phyloP scores from a whole-genome alignment of 2,888 invertebrate species.

The Aethes cnicana region DNA sequence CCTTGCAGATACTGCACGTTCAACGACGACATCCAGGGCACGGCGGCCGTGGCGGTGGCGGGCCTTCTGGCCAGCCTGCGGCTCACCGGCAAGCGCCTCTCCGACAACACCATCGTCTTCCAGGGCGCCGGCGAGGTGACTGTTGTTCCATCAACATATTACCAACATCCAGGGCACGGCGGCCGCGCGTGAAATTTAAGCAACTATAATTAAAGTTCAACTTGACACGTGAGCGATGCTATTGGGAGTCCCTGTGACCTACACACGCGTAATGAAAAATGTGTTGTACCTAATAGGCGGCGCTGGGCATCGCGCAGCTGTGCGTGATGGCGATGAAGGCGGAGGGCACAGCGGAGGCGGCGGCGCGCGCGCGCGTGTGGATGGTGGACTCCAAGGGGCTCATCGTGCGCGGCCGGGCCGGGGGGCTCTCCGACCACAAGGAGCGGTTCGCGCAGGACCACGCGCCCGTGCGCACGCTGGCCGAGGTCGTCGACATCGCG shows the following conservation, averaged over 20 bases:
- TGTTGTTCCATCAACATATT: neutral
- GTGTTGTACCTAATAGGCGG: conserved; percentile 83
- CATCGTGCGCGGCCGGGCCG: conserved; percentile 74
- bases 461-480: conserved; percentile 88
- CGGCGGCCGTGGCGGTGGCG: conserved; percentile 97
- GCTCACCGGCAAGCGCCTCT: conserved; percentile 90
- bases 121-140: conserved; percentile 97
- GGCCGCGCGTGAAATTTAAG: too few relatives aligned
- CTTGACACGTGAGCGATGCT: too few relatives aligned
- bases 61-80: conserved; percentile 94
- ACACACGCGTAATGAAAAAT: too few relatives aligned
- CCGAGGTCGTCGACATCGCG: conserved; percentile 89
- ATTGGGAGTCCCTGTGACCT: too few relatives aligned
- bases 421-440: conserved; percentile 92
- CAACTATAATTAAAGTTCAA: too few relatives aligned
- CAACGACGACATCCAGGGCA: conserved; percentile 99
- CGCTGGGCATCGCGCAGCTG: conserved; percentile 95
- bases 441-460: conserved; percentile 90
- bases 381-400: conserved; percentile 93
- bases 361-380: conserved; percentile 93
- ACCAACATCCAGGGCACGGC: too few relatives aligned
- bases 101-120: conserved; percentile 94
- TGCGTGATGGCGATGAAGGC: conserved; percentile 95
- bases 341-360: conserved; percentile 89
- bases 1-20: conserved; percentile 90